phyloP scores from a whole-genome alignment of 2,113 vertebrate species.

The Illadopsis cleaveri region DNA sequence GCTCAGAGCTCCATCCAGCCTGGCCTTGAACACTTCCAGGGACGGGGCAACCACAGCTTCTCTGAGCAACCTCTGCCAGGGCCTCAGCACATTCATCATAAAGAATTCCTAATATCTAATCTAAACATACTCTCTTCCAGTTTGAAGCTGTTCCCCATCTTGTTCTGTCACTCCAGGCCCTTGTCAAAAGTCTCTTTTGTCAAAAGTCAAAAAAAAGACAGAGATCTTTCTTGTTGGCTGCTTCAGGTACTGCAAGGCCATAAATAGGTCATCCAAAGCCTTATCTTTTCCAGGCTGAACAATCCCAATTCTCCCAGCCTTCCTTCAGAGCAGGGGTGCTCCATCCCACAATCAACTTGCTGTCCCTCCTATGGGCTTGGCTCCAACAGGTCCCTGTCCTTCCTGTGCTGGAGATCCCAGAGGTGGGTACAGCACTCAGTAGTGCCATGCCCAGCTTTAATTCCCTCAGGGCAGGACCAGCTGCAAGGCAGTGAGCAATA shows the following conservation, averaged over 20 bases:
- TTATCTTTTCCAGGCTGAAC: background rate
- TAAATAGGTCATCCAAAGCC: background rate
- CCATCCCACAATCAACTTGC: background rate
- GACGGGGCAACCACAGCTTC: background rate
- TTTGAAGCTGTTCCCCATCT: background rate
- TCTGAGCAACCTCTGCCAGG: background rate
- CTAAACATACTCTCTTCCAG: background rate
- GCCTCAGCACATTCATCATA: background rate
- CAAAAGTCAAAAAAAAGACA: too few relatives aligned
- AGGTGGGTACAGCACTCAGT: background rate
- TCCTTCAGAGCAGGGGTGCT: background rate
- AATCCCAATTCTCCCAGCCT: background rate
- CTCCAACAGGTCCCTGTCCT: background rate
- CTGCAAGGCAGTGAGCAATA: fast-evolving
- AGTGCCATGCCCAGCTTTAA: background rate
- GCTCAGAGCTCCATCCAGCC: background rate
- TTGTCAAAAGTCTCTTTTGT: background rate
- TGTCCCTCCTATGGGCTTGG: background rate
- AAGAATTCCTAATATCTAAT: background rate
- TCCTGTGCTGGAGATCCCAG: background rate
- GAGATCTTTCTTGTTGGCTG: background rate
- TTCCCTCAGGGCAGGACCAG: fast-evolving
- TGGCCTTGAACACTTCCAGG: background rate
- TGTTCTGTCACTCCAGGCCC: background rate
- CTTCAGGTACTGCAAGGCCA: background rate